Conservation (phyloP, 2,888 invertebrate species). For the Scaptomyza reducta region DNA sequence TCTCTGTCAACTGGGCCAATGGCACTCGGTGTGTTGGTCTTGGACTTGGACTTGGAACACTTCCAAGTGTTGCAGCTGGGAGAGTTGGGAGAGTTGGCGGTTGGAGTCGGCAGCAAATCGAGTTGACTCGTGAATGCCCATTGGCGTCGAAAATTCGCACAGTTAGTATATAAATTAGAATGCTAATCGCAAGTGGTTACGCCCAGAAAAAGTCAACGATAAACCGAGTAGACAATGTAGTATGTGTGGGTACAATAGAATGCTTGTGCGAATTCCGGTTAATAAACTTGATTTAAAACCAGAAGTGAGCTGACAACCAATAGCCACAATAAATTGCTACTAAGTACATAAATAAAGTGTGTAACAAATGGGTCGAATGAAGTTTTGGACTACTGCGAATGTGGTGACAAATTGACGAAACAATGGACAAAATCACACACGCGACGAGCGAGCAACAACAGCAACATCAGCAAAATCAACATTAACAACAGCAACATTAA, state of each 20-base stretch:
- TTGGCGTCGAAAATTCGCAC: slow-evolving; percentile 58
- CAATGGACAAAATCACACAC: slow-evolving; percentile 30
- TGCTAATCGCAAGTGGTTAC: slow-evolving; percentile 77
- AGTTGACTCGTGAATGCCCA: slow-evolving; percentile 68
- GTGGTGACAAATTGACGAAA: slow-evolving; percentile 75
- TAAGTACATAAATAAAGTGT: slow-evolving; percentile 74
- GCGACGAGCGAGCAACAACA: slow-evolving; percentile 12
- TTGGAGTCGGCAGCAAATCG: slow-evolving; percentile 17
- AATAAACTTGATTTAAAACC: slow-evolving; percentile 80
- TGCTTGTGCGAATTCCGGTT: slow-evolving; percentile 70
- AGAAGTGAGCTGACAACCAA: slow-evolving; percentile 62
- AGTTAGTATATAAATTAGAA: slow-evolving; percentile 78
- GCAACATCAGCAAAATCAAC: no score
- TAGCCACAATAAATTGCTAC: slow-evolving; percentile 66
- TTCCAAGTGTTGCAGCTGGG: slow-evolving; percentile 4
- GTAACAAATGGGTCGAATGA: slow-evolving; percentile 67
- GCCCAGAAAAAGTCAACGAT: slow-evolving; percentile 59
- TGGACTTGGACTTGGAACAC: slow-evolving; percentile 58
- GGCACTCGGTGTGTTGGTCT: slow-evolving; percentile 15
- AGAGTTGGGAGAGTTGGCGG: background rate
- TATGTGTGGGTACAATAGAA: slow-evolving; percentile 41
- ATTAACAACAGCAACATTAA: slow-evolving; percentile 1
- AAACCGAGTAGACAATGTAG: background rate
- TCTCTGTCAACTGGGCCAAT: slow-evolving; percentile 48
- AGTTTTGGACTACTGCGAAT: slow-evolving; percentile 17